Percentiles rank a stretch among this genome's conserved stretches.
Conservation (phyloP, 2,113 vertebrate species). For the Caloenas nicobarica region DNA sequence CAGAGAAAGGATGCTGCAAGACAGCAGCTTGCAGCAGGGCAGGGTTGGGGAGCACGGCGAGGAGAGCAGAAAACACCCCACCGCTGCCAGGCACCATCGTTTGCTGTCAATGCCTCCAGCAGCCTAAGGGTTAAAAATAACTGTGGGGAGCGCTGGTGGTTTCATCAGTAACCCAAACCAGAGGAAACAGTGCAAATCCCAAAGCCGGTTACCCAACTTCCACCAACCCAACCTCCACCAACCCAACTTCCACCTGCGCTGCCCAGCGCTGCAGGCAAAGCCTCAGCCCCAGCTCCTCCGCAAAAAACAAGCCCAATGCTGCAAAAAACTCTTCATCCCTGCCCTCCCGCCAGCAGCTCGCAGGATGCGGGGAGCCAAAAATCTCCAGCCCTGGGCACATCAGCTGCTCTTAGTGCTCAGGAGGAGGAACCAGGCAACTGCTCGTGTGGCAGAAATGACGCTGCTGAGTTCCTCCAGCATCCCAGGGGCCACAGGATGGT, state of each 20-base stretch:
- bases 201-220: constrained; percentile 27
- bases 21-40: neutral
- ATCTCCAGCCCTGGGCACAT: neutral
- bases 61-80: neutral
- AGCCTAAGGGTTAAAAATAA: neutral
- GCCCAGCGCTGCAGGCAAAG: neutral
- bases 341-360: neutral
- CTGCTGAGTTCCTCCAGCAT: neutral
- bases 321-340: neutral
- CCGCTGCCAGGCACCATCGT: accelerated
- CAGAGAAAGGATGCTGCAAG: neutral
- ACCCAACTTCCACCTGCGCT: neutral
- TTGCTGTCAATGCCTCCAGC: neutral
- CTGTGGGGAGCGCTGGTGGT: neutral
- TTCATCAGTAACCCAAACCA: neutral
- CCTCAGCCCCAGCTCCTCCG: no score
- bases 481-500: accelerated
- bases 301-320: accelerated
- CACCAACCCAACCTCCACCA: neutral
- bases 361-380: neutral
- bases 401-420: accelerated
- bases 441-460: accelerated
- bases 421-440: accelerated
- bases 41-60: accelerated
- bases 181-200: constrained; percentile 20